phyloP scores from a whole-genome alignment of 1,140 invertebrate species.

The Holcopasites calliopsidis region DNA sequence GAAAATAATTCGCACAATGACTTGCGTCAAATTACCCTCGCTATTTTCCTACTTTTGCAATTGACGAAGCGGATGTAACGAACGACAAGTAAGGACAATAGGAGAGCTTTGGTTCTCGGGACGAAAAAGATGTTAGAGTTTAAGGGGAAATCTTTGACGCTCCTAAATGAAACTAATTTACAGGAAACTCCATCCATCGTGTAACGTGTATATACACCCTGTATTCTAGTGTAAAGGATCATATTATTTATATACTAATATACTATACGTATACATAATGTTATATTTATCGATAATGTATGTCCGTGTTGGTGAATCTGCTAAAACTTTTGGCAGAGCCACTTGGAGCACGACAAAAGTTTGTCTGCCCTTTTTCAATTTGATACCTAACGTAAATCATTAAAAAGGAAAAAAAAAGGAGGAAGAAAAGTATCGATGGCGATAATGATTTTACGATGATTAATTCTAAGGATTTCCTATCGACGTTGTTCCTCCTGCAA shows the following conservation, averaged over 20 bases:
- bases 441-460: background rate
- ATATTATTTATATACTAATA: conserved; percentile 64
- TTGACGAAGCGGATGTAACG: conserved; percentile 46
- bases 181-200: conserved; percentile 65
- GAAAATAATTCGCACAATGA: conserved; percentile 8
- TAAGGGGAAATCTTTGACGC: conserved; percentile 50
- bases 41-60: conserved; percentile 73
- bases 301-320: conserved; percentile 40
- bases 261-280: conserved; percentile 48
- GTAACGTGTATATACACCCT: conserved; percentile 55
- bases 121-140: conserved; percentile 31
- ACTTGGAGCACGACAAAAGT: background rate
- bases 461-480: background rate
- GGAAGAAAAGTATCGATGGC: background rate
- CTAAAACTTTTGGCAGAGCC: conserved; percentile 10
- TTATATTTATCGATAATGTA: conserved; percentile 64
- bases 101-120: conserved; percentile 24
- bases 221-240: conserved; percentile 61
- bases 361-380: conserved; percentile 39
- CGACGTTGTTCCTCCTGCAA: background rate
- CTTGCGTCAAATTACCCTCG: conserved; percentile 47
- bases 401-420: background rate
- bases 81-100: conserved; percentile 57
- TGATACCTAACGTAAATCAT: conserved; percentile 22
- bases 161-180: conserved; percentile 50